Percentiles rank a stretch among this genome's conserved stretches.
phyloP scores from a whole-genome alignment of 2,113 vertebrate species.

The Epinephelus fuscoguttatus region DNA sequence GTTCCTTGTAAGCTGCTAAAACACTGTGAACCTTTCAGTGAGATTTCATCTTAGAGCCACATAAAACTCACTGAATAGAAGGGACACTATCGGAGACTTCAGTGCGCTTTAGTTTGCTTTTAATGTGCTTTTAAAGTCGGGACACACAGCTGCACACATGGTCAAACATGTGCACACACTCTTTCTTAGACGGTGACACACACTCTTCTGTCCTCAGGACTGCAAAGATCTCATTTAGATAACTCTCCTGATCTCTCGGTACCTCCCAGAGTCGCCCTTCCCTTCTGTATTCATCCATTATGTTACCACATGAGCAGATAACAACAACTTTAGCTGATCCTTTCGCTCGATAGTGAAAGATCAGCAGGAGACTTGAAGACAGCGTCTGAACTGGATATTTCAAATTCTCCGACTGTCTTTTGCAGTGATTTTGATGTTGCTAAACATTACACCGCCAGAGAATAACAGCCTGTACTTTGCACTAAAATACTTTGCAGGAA shows the following conservation, averaged over 20 bases:
- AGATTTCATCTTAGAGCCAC: constrained; percentile 8
- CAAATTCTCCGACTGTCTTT: constrained; percentile 14
- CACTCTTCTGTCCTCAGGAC: constrained; percentile 45
- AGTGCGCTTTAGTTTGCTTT: background rate
- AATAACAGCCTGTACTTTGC: constrained; percentile 36
- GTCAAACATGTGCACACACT: constrained; percentile 14
- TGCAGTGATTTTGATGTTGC: background rate
- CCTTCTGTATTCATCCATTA: constrained; percentile 52
- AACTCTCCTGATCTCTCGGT: constrained; percentile 51
- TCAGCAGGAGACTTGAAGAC: constrained; percentile 17
- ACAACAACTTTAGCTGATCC: constrained; percentile 43
- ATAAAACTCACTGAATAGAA: constrained; percentile 6
- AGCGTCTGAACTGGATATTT: constrained; percentile 12
- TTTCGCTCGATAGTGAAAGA: constrained; percentile 32
- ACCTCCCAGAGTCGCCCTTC: constrained; percentile 44
- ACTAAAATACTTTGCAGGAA: constrained; percentile 28
- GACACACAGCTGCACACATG: constrained; percentile 28
- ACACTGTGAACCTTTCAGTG: background rate
- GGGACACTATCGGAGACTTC: constrained; percentile 3
- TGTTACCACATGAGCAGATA: constrained; percentile 47
- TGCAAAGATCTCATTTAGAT: constrained; percentile 77
- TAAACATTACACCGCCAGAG: background rate
- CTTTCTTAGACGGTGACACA: constrained; percentile 42
- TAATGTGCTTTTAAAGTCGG: constrained; percentile 25
- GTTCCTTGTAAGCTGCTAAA: constrained; percentile 7